A percentile compares a stretch with the other conserved stretches of the same genome.
Conservation (phyloP, 2,113 vertebrate species). For the Ceratotherium simum region DNA sequence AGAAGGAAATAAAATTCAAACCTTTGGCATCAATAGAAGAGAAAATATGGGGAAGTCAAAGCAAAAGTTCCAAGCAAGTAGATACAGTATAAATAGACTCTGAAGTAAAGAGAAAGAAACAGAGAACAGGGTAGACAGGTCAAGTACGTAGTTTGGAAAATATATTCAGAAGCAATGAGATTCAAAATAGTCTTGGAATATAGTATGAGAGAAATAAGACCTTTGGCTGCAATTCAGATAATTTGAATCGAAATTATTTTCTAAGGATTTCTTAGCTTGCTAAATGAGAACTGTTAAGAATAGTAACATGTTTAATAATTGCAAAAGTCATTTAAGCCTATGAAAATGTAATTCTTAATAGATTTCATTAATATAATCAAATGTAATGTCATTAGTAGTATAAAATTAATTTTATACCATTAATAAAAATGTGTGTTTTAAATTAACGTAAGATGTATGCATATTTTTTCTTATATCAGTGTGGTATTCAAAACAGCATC, state of each 20-base stretch:
- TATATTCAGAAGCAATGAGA: neutral
- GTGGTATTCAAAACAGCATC: neutral
- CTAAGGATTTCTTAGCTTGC: slow-evolving; percentile 60
- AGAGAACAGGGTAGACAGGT: neutral
- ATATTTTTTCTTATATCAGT: neutral
- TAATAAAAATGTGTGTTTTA: slow-evolving; percentile 50
- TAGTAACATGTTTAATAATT: slow-evolving; percentile 69
- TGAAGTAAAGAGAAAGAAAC: neutral
- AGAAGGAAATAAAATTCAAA: neutral
- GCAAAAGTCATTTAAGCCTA: slow-evolving; percentile 69
- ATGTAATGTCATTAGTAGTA: slow-evolving; percentile 53
- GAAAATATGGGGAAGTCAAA: neutral
- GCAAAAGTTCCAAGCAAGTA: neutral
- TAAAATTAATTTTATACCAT: slow-evolving; percentile 68
- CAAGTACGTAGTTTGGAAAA: neutral
- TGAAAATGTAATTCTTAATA: slow-evolving; percentile 72
- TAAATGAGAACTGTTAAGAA: slow-evolving; percentile 77
- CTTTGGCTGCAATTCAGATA: neutral
- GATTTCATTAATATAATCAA: slow-evolving; percentile 76
- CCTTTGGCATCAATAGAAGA: neutral
- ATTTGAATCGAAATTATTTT: slow-evolving; percentile 72
- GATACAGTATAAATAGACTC: neutral
- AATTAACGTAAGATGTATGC: slow-evolving; percentile 17
- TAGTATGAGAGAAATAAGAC: neutral
- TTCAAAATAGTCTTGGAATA: neutral